Evolutionary conservation across 1,140 invertebrate species (phyloP).

Genomic region (Trichoplusia ni): DNA sequence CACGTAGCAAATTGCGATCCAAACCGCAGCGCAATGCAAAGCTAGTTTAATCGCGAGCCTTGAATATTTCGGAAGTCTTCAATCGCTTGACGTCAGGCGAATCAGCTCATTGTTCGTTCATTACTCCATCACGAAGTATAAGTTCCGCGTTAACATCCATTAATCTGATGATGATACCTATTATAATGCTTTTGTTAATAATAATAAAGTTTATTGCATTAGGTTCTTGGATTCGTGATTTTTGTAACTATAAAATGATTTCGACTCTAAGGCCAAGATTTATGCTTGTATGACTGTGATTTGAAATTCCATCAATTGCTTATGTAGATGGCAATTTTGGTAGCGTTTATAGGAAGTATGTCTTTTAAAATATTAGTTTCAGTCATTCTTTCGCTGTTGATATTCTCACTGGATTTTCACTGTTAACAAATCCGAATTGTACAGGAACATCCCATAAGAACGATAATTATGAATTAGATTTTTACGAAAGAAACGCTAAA

Average conservation of each 20-base stretch:
- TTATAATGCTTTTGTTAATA: slow-evolving; percentile 11
- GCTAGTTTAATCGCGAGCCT: background rate
- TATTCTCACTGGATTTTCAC: too few species aligned
- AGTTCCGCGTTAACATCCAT: slow-evolving; percentile 65
- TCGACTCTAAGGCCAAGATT: too few species aligned
- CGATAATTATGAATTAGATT: too few species aligned
- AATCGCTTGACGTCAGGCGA: slow-evolving; percentile 21
- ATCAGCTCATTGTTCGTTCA: slow-evolving; percentile 58
- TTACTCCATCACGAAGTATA: slow-evolving; percentile 61
- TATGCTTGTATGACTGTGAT: background rate
- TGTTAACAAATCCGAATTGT: too few species aligned
- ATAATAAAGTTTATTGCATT: slow-evolving; percentile 4
- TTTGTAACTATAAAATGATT: too few species aligned
- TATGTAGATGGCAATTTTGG: too few species aligned
- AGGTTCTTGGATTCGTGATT: slow-evolving; percentile 1
- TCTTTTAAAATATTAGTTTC: too few species aligned
- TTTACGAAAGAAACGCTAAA: too few species aligned
- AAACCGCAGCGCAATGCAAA: background rate
- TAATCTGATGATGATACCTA: slow-evolving; percentile 59
- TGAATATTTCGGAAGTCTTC: slow-evolving; percentile 36
- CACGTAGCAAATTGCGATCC: background rate
- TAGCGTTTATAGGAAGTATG: too few species aligned
- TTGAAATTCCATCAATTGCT: too few species aligned
- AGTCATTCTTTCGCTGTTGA: too few species aligned
- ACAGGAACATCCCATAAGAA: too few species aligned